Percentiles rank a stretch among this genome's conserved stretches.
These are phyloP conservation scores for Eucidaris tribuloides DNA, from an alignment of 35 echinoderm and acorn worm species.

Conservation along the genomic window DNA sequence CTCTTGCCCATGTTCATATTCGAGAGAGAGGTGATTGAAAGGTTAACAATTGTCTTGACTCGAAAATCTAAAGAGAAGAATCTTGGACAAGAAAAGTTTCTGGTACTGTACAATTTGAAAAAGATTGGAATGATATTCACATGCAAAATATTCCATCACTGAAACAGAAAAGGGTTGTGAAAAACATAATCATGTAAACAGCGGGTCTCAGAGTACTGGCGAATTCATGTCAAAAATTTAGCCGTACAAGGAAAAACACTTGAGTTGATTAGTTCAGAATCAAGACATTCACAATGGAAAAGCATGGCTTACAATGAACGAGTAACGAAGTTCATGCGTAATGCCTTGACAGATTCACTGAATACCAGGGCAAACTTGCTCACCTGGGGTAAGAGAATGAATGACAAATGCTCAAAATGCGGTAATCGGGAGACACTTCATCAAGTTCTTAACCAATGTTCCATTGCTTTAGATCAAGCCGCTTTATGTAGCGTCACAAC, in stretches of 20 bases:
- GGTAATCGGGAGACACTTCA: not conserved
- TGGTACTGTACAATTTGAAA: not conserved
- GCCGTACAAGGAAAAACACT: not conserved
- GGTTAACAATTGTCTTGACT: not conserved
- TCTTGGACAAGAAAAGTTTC: not conserved
- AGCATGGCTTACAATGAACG: not conserved
- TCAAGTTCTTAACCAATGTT: not conserved
- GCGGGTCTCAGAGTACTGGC: not conserved
- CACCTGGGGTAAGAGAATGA: slow-evolving; percentile 10
- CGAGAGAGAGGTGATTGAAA: not conserved
- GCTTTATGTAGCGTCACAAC: not conserved
- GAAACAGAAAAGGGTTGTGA: not conserved
- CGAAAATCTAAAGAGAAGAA: not conserved
- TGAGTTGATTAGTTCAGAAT: not conserved
- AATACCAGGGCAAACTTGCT: not conserved
- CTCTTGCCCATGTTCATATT: not conserved
- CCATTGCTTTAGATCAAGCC: not conserved
- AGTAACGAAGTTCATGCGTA: not conserved
- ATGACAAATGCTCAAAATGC: slow-evolving; percentile 7
- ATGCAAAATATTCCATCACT: not conserved
- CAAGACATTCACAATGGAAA: not conserved
- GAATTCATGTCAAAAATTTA: not conserved
- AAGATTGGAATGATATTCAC: not conserved
- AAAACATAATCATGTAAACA: not conserved
- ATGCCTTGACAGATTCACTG: not conserved